phyloP scores from a whole-genome alignment of 2,888 invertebrate species.

The Meiosimyza decipiens region DNA sequence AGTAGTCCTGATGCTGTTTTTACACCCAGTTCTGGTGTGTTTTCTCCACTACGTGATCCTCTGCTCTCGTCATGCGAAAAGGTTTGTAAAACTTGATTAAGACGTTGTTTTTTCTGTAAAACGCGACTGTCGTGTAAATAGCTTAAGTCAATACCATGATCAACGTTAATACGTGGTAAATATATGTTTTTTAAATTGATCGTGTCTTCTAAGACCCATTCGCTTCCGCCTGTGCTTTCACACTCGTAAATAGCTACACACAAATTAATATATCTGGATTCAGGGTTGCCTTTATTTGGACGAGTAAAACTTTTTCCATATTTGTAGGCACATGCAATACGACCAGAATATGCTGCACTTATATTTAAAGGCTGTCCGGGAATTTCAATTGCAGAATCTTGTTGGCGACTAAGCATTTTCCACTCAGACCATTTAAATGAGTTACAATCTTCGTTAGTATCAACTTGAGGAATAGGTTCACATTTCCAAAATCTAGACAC shows the following conservation, averaged over 20 bases:
- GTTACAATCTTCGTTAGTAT: constrained; percentile 46
- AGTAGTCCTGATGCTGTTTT: constrained; percentile 69
- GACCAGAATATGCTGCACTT: constrained; percentile 96
- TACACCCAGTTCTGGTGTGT: constrained; percentile 62
- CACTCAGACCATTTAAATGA: constrained; percentile 85
- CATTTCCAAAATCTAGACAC: constrained; percentile 89
- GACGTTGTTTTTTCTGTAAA: constrained; percentile 83
- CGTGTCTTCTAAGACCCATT: constrained; percentile 95
- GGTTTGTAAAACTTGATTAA: constrained; percentile 85
- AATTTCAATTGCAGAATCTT: constrained; percentile 76
- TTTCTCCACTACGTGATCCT: constrained; percentile 69
- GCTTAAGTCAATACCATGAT: constrained; percentile 84
- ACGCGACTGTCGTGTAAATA: constrained; percentile 83
- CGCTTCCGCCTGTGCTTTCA: constrained; percentile 95
- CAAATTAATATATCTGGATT: constrained; percentile 87
- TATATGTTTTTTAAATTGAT: constrained; percentile 94
- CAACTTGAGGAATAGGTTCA: constrained; percentile 48
- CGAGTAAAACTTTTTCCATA: constrained; percentile 90
- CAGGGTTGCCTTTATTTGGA: constrained; percentile 78
- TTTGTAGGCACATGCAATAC: constrained; percentile 97
- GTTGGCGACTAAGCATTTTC: constrained; percentile 85
- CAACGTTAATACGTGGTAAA: constrained; percentile 83
- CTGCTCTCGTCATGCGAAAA: constrained; percentile 82
- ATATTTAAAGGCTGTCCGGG: constrained; percentile 90
- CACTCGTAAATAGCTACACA: constrained; percentile 98